These are phyloP conservation scores for Diploscapter pachys DNA, from an alignment of 1,140 invertebrate species.

Conservation along the genomic window DNA sequence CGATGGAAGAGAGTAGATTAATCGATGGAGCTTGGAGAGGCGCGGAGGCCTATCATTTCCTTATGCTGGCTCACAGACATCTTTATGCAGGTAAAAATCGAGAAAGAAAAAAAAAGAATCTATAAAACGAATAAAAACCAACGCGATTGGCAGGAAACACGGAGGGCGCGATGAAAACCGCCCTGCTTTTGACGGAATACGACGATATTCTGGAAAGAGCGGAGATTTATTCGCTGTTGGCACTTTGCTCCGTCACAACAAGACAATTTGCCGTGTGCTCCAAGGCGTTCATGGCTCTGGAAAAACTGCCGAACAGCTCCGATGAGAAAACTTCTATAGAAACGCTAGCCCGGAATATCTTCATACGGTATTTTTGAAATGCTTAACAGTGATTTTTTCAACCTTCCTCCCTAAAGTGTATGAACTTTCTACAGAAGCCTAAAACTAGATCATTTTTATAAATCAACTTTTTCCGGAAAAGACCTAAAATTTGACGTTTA, in stretches of 20 bases:
- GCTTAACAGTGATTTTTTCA: too few relatives aligned
- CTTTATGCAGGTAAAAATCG: conserved; percentile 66
- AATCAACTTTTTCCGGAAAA: conserved; percentile 14
- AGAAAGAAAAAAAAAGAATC: too few relatives aligned
- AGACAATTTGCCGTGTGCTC: conserved; percentile 79
- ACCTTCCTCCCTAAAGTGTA: too few relatives aligned
- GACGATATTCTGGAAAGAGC: conserved; percentile 75
- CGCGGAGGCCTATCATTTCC: conserved; percentile 83
- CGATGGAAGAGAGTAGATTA: conserved; percentile 61
- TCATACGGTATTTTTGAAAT: too few relatives aligned
- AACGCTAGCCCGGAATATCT: too few relatives aligned
- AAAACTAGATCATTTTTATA: not conserved
- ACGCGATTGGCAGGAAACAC: conserved; percentile 65
- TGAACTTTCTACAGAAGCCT: not conserved
- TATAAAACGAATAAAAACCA: too few relatives aligned
- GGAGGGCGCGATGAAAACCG: conserved; percentile 78
- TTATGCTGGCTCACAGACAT: conserved; percentile 76
- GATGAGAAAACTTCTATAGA: not conserved
- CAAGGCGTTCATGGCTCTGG: conserved; percentile 88
- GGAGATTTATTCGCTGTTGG: conserved; percentile 70
- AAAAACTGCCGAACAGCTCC: conserved; percentile 59
- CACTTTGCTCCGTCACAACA: not conserved
- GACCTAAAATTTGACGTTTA: not conserved
- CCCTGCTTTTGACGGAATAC: conserved; percentile 75
- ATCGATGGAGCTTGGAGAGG: conserved; percentile 79